These are phyloP conservation scores for Bombyx huttoni DNA, from an alignment of 2,888 invertebrate genomes.

Conservation along the genomic window DNA sequence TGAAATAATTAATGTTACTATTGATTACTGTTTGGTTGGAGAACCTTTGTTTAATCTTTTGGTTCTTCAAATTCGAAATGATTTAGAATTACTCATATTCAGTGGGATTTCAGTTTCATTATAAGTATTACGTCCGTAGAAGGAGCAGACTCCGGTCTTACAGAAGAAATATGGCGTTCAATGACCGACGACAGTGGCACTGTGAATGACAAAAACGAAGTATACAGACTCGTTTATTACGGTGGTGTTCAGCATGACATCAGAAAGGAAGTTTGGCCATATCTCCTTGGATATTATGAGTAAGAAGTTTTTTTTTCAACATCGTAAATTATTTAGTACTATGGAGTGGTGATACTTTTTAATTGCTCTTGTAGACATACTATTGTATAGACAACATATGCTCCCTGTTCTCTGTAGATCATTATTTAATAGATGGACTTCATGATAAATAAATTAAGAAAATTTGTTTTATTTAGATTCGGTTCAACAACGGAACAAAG, in stretches of 20 bases:
- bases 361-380: too few species aligned
- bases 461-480: slow-evolving; percentile 51
- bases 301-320: slow-evolving; percentile 19
- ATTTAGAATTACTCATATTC: too few species aligned
- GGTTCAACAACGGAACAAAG: slow-evolving; percentile 79
- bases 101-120: neutral
- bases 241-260: slow-evolving; percentile 88
- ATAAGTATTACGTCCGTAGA: slow-evolving; percentile 35
- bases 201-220: slow-evolving; percentile 77
- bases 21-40: too few species aligned
- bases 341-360: too few species aligned
- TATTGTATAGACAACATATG: too few species aligned
- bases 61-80: too few species aligned
- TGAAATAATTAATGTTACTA: too few species aligned
- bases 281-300: slow-evolving; percentile 87
- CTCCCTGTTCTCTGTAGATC: too few species aligned
- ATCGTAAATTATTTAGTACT: too few species aligned
- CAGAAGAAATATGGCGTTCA: slow-evolving; percentile 80
- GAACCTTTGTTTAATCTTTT: too few species aligned
- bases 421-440: too few species aligned
- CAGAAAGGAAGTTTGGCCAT: slow-evolving; percentile 89
- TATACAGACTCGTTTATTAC: slow-evolving; percentile 88
- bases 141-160: slow-evolving; percentile 79
- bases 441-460: too few species aligned
- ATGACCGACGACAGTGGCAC: slow-evolving; percentile 75